phyloP scores from a whole-genome alignment of 2,888 invertebrate species.

The Drosophila niveifrons region DNA sequence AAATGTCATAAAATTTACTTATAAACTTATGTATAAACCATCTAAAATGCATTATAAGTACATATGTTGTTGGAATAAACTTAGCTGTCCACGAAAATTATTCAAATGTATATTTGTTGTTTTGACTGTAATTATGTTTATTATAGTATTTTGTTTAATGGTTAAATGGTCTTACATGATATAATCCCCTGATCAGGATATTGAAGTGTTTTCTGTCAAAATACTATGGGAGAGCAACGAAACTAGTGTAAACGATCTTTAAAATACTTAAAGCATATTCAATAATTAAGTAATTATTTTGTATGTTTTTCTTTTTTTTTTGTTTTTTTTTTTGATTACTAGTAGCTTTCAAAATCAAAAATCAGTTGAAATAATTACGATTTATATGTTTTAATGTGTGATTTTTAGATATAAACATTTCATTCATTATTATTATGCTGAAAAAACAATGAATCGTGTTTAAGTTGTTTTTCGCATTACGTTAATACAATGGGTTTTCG shows the following conservation, averaged over 20 bases:
- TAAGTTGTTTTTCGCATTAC: constrained; percentile 10
- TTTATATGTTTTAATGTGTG: constrained; percentile 5
- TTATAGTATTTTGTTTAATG: constrained; percentile 38
- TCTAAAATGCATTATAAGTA: constrained; percentile 72
- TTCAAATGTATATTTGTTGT: constrained; percentile 50
- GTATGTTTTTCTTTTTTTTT: constrained; percentile 14
- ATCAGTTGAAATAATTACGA: constrained; percentile 10
- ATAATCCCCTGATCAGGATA: constrained; percentile 46
- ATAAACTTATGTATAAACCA: constrained; percentile 67
- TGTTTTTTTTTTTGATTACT: constrained; percentile 22
- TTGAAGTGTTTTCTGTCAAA: constrained; percentile 46
- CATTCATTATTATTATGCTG: constrained; percentile 4
- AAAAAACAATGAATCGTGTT: constrained; percentile 23
- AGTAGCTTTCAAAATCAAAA: constrained; percentile 22
- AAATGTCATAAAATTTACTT: constrained; percentile 66
- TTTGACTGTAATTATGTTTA: constrained; percentile 50
- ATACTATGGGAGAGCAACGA: constrained; percentile 45
- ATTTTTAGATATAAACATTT: constrained; percentile 4
- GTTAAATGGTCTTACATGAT: constrained; percentile 45
- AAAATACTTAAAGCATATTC: constrained; percentile 55
- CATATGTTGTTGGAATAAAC: constrained; percentile 64
- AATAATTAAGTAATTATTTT: constrained; percentile 26
- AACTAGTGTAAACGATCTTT: constrained; percentile 39
- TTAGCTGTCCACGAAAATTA: constrained; percentile 55
- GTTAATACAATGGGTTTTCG: constrained; percentile 1